phyloP scores from a whole-genome alignment of 2,888 invertebrate species.

The Parnassius orleans region DNA sequence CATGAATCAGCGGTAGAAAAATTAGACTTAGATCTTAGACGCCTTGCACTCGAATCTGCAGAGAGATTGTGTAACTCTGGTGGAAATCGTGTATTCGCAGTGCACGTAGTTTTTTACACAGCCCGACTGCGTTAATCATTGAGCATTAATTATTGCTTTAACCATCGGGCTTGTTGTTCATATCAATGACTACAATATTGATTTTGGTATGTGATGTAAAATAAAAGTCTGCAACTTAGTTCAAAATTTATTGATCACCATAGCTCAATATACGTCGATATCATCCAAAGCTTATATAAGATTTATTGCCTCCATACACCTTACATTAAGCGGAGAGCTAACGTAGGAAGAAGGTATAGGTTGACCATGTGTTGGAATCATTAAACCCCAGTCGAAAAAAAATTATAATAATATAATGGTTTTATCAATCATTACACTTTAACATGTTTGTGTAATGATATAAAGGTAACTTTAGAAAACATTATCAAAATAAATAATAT shows the following conservation, averaged over 20 bases:
- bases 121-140: no score
- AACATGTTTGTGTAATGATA: not conserved
- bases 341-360: not conserved
- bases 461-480: no score
- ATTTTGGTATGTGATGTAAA: not conserved
- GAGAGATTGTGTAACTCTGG: no score
- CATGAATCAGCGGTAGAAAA: no score
- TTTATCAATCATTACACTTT: not conserved
- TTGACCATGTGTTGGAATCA: not conserved
- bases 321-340: not conserved
- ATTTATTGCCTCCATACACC: slow-evolving; percentile 4
- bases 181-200: no score
- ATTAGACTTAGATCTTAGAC: no score
- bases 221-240: not conserved
- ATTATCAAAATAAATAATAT: no score
- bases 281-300: not conserved
- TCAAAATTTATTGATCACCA: slow-evolving; percentile 2
- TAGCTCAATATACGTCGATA: not conserved
- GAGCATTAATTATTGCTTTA: no score
- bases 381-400: not conserved
- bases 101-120: no score
- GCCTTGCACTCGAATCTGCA: no score
- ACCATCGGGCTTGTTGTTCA: no score
- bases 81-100: no score
- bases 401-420: not conserved